phyloP scores from a whole-genome alignment of 2,888 invertebrate genomes.

The Cenopis cana region DNA sequence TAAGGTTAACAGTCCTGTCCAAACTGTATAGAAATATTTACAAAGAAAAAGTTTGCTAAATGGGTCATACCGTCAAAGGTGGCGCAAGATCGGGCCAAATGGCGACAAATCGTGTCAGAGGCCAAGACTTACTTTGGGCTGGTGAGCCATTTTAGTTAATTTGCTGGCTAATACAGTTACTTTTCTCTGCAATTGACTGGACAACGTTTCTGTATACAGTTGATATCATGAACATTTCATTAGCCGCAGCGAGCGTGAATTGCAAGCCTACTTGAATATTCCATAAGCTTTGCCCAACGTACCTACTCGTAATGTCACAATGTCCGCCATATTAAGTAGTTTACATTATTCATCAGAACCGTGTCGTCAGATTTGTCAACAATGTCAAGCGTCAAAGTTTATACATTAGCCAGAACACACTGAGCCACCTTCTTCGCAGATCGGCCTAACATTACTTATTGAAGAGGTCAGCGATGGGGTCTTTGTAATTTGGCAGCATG shows the following conservation, averaged over 20 bases:
- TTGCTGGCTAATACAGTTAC: too few relatives aligned
- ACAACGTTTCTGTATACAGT: background rate
- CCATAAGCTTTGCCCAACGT: slow-evolving; percentile 10
- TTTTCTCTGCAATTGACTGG: background rate
- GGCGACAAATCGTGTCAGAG: too few relatives aligned
- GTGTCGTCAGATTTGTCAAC: slow-evolving; percentile 53
- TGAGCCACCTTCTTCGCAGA: slow-evolving; percentile 19
- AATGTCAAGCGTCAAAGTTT: slow-evolving; percentile 49
- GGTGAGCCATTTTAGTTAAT: background rate
- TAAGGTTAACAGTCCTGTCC: too few relatives aligned
- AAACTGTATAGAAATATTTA: too few relatives aligned
- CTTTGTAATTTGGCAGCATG: slow-evolving; percentile 52
- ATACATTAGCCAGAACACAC: slow-evolving; percentile 45
- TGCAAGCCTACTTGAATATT: slow-evolving; percentile 35
- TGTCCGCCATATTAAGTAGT: slow-evolving; percentile 41
- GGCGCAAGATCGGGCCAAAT: too few relatives aligned
- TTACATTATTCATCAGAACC: slow-evolving; percentile 43
- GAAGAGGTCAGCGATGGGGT: slow-evolving; percentile 45
- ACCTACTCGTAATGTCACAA: slow-evolving; percentile 23
- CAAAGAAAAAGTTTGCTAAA: too few relatives aligned
- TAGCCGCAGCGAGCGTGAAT: slow-evolving; percentile 5
- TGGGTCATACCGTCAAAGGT: too few relatives aligned
- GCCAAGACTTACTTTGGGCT: too few relatives aligned
- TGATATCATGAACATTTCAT: slow-evolving; percentile 14
- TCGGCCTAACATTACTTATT: slow-evolving; percentile 16